Evolutionary conservation across 2,797 vertebrate genomes (phyloP).

Genomic region (Melanotaenia pygmaea): DNA sequence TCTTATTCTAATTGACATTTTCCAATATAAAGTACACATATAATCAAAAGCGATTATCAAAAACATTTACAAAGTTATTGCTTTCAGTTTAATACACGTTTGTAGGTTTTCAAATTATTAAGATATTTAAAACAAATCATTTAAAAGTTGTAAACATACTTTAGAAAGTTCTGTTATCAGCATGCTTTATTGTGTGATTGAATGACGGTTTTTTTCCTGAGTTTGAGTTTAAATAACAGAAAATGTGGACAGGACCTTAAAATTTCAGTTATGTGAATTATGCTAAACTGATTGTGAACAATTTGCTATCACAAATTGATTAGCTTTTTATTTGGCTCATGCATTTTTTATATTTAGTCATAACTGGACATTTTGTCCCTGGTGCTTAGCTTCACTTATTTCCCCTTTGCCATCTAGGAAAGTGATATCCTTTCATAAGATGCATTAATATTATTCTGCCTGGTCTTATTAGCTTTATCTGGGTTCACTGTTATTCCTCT

Average conservation of each 20-base stretch:
- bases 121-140: too few relatives aligned
- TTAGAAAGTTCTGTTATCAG: background rate
- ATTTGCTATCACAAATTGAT: conserved; percentile 27
- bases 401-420: conserved; percentile 41
- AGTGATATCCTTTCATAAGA: conserved; percentile 60
- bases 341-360: conserved; percentile 26
- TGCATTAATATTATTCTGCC: conserved; percentile 55
- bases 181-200: too few relatives aligned
- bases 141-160: background rate
- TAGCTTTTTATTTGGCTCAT: conserved; percentile 35
- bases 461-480: conserved; percentile 74
- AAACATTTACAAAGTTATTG: background rate
- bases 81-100: background rate
- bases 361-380: conserved; percentile 31
- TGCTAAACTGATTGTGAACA: conserved; percentile 28
- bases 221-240: background rate
- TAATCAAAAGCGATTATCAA: too few relatives aligned
- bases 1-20: too few relatives aligned
- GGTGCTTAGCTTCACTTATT: conserved; percentile 44
- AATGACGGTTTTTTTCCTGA: background rate
- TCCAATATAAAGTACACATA: too few relatives aligned
- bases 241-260: conserved; percentile 10
- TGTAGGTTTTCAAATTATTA: background rate
- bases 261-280: conserved; percentile 17
- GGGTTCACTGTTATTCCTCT: conserved; percentile 63